These are phyloP conservation scores for Gari tellinella DNA, from an alignment of 2,888 invertebrate species.

Conservation along the genomic window DNA sequence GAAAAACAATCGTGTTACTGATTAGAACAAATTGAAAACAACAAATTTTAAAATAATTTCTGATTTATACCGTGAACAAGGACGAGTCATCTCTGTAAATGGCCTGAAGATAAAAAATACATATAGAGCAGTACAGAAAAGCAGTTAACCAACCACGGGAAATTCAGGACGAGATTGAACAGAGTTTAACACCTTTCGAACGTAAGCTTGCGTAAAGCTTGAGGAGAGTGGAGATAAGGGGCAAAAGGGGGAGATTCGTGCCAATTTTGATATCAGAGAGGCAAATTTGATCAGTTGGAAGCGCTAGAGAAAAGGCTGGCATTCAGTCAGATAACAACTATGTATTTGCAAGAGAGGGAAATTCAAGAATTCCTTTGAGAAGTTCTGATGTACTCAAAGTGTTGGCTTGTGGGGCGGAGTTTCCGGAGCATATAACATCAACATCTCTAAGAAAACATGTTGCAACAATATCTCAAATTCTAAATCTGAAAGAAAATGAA, in stretches of 20 bases:
- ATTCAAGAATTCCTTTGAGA: conserved; percentile 14
- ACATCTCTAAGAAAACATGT: conserved; percentile 41
- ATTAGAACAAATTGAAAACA: no score
- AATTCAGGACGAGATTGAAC: conserved; percentile 15
- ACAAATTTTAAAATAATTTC: no score
- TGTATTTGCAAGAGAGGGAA: conserved; percentile 30
- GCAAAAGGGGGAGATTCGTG: conserved; percentile 31
- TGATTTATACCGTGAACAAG: no score
- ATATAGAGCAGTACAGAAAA: conserved; percentile 18
- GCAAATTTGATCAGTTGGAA: conserved; percentile 9
- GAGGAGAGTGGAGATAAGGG: conserved; percentile 24
- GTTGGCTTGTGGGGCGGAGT: conserved; percentile 28
- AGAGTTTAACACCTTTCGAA: conserved; percentile 28
- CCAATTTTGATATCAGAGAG: conserved; percentile 19
- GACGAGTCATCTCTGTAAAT: no score
- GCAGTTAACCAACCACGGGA: conserved; percentile 11
- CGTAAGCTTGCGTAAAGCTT: conserved; percentile 16
- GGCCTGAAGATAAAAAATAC: no score
- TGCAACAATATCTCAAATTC: conserved; percentile 39
- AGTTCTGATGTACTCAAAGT: conserved; percentile 31
- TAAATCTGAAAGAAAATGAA: conserved; percentile 51
- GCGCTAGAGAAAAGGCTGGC: not conserved
- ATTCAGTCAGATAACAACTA: conserved; percentile 12
- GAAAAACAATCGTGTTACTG: no score
- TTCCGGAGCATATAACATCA: conserved; percentile 35